Evolutionary conservation across 30 jellyfish, hydroid and myxozoan genomes (phyloP).

Genomic region (Catostylus mosaicus): DNA sequence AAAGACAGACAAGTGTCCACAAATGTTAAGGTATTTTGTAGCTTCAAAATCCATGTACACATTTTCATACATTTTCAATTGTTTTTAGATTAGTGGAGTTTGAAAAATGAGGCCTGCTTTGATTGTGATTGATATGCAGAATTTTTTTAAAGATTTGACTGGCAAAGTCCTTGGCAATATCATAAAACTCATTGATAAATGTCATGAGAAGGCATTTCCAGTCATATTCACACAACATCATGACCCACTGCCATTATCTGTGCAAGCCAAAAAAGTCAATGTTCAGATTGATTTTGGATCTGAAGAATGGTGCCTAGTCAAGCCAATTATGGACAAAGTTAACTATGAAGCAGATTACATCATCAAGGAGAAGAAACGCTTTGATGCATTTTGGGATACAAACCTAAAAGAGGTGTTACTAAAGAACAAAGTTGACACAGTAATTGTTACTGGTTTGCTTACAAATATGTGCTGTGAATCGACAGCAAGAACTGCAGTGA

Average conservation of each 20-base stretch:
- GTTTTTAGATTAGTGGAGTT: not conserved
- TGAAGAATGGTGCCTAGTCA: not conserved
- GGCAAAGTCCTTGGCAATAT: not conserved
- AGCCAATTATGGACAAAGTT: not conserved
- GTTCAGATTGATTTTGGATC: not conserved
- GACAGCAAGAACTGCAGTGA: slow-evolving; percentile 2
- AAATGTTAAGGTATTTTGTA: too few relatives aligned
- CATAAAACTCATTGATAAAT: not conserved
- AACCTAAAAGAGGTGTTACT: not conserved
- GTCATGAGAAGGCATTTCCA: not conserved
- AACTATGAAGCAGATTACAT: not conserved
- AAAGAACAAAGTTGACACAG: not conserved
- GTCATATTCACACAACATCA: slow-evolving; percentile 20
- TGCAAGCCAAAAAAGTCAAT: not conserved
- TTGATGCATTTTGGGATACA: slow-evolving; percentile 19
- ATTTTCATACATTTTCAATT: too few relatives aligned
- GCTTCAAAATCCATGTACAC: not conserved
- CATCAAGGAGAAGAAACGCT: not conserved
- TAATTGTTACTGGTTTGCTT: not conserved
- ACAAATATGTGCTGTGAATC: slow-evolving; percentile 17
- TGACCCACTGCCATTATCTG: slow-evolving; percentile 27
- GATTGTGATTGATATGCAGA: slow-evolving; percentile 14
- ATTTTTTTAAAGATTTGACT: not conserved
- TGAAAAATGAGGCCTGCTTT: slow-evolving; percentile 8
- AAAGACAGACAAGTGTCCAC: too few relatives aligned